Percentiles rank a stretch among this genome's conserved stretches.
Evolutionary conservation across 1,140 invertebrate species (phyloP).

Genomic region (Liolophura sinensis): DNA sequence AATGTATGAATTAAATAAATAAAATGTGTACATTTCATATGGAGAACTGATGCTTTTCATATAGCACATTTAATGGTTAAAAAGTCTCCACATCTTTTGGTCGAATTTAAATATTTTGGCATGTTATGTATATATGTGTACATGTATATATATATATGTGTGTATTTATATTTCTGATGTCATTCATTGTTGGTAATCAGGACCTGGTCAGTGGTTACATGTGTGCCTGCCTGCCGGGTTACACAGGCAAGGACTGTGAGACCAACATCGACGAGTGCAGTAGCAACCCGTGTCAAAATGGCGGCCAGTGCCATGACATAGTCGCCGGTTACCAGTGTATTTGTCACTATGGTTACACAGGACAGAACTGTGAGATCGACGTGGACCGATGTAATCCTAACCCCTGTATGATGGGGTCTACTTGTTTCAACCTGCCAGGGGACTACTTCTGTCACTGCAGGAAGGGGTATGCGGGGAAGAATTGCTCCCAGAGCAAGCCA

Average conservation of each 20-base stretch:
- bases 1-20: no score
- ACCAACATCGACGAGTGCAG: constrained; percentile 84
- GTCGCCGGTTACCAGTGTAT: constrained; percentile 48
- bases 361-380: constrained; percentile 50
- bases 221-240: constrained; percentile 79
- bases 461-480: constrained; percentile 36
- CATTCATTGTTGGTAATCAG: constrained; percentile 24
- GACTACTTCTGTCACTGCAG: constrained; percentile 52
- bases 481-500: constrained; percentile 29
- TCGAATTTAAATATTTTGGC: no score
- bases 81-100: no score
- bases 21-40: no score
- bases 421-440: constrained; percentile 52
- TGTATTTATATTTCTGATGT: no score
- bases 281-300: constrained; percentile 88
- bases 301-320: constrained; percentile 83
- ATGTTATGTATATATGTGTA: no score
- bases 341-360: constrained; percentile 66
- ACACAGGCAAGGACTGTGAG: constrained; percentile 29
- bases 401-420: constrained; percentile 77
- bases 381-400: constrained; percentile 63
- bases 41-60: no score
- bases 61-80: no score
- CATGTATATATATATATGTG: no score
- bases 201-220: constrained; percentile 57